A percentile compares a stretch with the other conserved stretches of the same genome.
Evolutionary conservation across 2,797 vertebrate genomes (phyloP).

Genomic region (Botia almorhae): DNA sequence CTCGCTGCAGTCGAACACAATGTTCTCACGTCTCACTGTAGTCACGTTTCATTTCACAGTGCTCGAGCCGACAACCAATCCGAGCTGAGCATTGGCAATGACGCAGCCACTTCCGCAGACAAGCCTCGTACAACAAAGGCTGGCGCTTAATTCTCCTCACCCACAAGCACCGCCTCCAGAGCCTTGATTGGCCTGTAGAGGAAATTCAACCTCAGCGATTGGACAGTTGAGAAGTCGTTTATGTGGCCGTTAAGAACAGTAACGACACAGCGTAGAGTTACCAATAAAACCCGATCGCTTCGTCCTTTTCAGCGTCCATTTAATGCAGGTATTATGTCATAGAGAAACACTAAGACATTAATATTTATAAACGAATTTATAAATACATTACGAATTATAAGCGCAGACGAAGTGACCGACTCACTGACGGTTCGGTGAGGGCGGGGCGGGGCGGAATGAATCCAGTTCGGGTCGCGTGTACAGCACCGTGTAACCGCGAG

Average conservation of each 20-base stretch:
- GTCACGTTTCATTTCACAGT: slow-evolving; percentile 74
- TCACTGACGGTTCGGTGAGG: background rate
- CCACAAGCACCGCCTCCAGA: slow-evolving; percentile 5
- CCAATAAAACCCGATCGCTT: background rate
- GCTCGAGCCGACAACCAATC: slow-evolving; percentile 70
- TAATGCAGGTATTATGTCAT: too few relatives aligned
- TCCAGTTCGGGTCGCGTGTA: slow-evolving; percentile 68
- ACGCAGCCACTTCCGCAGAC: slow-evolving; percentile 55
- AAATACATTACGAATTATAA: too few relatives aligned
- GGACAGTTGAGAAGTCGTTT: background rate
- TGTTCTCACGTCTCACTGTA: slow-evolving; percentile 68
- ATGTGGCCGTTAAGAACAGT: too few relatives aligned
- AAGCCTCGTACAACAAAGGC: too few relatives aligned
- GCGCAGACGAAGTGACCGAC: background rate
- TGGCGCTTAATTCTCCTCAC: background rate
- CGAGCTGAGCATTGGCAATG: slow-evolving; percentile 62
- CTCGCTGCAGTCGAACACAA: slow-evolving; percentile 58
- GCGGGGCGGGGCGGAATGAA: slow-evolving; percentile 34
- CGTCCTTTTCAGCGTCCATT: background rate
- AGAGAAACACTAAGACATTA: too few relatives aligned
- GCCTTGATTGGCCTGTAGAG: background rate
- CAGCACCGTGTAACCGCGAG: slow-evolving; percentile 67
- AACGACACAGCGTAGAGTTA: background rate
- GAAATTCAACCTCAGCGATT: background rate
- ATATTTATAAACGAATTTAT: too few relatives aligned